Conservation (phyloP, 2,888 invertebrate genomes). For the Pollenia amentaria region DNA sequence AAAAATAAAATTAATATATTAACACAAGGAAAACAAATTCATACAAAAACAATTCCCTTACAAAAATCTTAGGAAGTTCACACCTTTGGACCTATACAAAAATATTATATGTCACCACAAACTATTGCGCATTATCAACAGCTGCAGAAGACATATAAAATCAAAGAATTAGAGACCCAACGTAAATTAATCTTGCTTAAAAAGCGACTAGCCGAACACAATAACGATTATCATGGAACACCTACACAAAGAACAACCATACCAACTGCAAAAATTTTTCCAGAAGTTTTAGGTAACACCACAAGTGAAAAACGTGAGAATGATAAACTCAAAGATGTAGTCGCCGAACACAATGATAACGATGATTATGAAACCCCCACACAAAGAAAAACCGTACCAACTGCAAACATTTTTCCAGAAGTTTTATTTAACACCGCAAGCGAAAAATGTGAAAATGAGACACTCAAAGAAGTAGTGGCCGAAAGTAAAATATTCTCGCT, state of each 20-base stretch:
- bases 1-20: constrained; percentile 9
- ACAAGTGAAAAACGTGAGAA: too few relatives aligned
- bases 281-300: constrained; percentile 77
- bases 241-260: constrained; percentile 77
- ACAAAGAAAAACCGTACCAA: constrained; percentile 80
- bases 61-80: constrained; percentile 71
- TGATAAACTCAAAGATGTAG: too few relatives aligned
- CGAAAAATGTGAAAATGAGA: constrained; percentile 42
- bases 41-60: constrained; percentile 79
- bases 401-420: constrained; percentile 84
- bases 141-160: constrained; percentile 77
- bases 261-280: constrained; percentile 83
- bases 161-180: constrained; percentile 81
- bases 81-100: constrained; percentile 59
- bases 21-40: constrained; percentile 67
- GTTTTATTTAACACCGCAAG: constrained; percentile 26
- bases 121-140: constrained; percentile 68
- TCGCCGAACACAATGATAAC: constrained; percentile 76
- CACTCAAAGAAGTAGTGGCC: constrained; percentile 78
- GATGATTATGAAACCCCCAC: constrained; percentile 69
- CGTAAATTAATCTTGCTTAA: constrained; percentile 84
- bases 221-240: constrained; percentile 72
- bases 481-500: constrained; percentile 83
- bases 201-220: constrained; percentile 77
- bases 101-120: constrained; percentile 72